Percentiles rank a stretch among this genome's conserved stretches.
Conservation (phyloP, 2,113 vertebrate genomes). For the Vimba vimba region DNA sequence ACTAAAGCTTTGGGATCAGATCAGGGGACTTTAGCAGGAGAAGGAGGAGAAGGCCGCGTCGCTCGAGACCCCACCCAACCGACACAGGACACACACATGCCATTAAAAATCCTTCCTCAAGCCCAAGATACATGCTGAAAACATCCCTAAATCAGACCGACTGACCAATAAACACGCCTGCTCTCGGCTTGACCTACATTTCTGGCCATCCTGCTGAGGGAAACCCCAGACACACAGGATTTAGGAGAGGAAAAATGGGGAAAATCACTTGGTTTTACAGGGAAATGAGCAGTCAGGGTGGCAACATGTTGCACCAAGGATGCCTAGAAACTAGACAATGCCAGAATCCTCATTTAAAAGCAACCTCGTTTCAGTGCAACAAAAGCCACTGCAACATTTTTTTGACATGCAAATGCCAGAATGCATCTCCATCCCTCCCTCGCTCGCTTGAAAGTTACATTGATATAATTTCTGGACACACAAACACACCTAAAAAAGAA, state of each 20-base stretch:
- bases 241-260: not conserved
- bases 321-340: not conserved
- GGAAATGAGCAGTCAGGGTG: not conserved
- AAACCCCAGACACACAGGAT: not conserved
- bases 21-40: constrained; percentile 66
- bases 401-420: not conserved
- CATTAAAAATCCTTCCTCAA: constrained; percentile 25
- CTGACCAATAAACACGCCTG: constrained; percentile 3
- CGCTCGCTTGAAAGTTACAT: not conserved
- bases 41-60: constrained; percentile 50
- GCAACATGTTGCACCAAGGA: constrained; percentile 45
- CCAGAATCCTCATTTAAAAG: not conserved
- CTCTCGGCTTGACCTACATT: constrained; percentile 28
- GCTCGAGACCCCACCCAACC: constrained; percentile 78
- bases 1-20: constrained; percentile 68
- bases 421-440: not conserved
- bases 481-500: not conserved
- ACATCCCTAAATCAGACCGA: not conserved
- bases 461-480: not conserved
- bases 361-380: not conserved
- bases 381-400: not conserved
- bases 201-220: not conserved
- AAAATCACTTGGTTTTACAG: not conserved
- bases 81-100: constrained; percentile 39
- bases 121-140: not conserved